Conservation (phyloP, 2,113 vertebrate genomes). For the Hyla sarda region DNA sequence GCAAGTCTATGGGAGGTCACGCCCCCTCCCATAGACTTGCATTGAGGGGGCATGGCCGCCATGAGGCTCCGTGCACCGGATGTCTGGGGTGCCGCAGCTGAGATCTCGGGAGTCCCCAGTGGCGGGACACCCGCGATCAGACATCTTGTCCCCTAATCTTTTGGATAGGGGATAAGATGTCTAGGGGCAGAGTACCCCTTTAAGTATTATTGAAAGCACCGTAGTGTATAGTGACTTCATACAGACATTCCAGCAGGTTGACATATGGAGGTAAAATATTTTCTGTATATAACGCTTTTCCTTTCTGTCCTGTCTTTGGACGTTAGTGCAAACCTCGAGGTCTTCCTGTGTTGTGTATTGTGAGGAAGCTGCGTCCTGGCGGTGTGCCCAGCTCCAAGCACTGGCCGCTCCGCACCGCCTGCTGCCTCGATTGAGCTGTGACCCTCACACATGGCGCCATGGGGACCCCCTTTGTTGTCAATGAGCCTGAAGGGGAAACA, state of each 20-base stretch:
- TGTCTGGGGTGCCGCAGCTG: no score
- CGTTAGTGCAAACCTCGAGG: neutral
- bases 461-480: slow-evolving; percentile 52
- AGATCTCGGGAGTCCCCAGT: no score
- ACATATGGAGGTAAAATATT: neutral
- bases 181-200: no score
- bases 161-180: no score
- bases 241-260: neutral
- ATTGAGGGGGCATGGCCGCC: no score
- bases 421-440: slow-evolving; percentile 34
- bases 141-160: no score
- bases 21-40: no score
- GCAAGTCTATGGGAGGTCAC: no score
- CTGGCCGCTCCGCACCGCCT: slow-evolving; percentile 30
- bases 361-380: slow-evolving; percentile 44
- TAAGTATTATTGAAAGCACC: neutral
- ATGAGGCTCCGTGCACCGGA: no score
- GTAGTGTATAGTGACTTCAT: neutral
- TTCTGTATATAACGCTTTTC: slow-evolving; percentile 10
- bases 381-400: neutral
- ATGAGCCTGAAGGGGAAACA: slow-evolving; percentile 44
- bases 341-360: slow-evolving; percentile 45
- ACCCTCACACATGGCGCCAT: slow-evolving; percentile 48
- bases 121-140: no score
- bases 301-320: slow-evolving; percentile 28